Conservation (phyloP, 2,888 invertebrate species). For the Allygus modestus region DNA sequence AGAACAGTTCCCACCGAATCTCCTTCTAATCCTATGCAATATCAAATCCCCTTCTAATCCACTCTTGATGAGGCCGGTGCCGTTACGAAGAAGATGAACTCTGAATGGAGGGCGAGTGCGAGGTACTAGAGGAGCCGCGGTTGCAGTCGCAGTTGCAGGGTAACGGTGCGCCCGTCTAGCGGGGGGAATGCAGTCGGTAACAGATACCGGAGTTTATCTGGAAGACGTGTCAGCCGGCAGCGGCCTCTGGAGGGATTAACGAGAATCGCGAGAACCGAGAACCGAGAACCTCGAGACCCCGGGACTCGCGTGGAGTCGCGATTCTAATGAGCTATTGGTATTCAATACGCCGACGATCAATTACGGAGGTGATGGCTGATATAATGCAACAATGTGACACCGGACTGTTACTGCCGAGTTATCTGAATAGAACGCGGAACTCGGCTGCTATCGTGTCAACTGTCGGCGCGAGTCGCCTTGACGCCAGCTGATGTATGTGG, state of each 20-base stretch:
- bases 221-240: conserved; percentile 36
- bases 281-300: background rate
- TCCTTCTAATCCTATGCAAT: conserved; percentile 24
- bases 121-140: background rate
- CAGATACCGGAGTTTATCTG: conserved; percentile 49
- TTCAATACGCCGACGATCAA: conserved; percentile 35
- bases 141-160: conserved; percentile 21
- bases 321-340: conserved; percentile 42
- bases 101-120: background rate
- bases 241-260: conserved; percentile 21
- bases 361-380: conserved; percentile 30
- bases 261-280: conserved; percentile 31
- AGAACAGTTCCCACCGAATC: background rate
- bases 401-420: conserved; percentile 25
- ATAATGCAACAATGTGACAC: conserved; percentile 20
- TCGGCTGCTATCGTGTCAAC: background rate
- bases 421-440: conserved; percentile 32
- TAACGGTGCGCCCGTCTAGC: too few species aligned
- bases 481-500: background rate
- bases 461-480: background rate
- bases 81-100: conserved; percentile 16
- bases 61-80: conserved; percentile 13
- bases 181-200: conserved; percentile 22
- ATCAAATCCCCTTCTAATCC: conserved; percentile 25
- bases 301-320: background rate